Conservation (phyloP, 1,140 invertebrate genomes). For the Drosophila ambigua region DNA sequence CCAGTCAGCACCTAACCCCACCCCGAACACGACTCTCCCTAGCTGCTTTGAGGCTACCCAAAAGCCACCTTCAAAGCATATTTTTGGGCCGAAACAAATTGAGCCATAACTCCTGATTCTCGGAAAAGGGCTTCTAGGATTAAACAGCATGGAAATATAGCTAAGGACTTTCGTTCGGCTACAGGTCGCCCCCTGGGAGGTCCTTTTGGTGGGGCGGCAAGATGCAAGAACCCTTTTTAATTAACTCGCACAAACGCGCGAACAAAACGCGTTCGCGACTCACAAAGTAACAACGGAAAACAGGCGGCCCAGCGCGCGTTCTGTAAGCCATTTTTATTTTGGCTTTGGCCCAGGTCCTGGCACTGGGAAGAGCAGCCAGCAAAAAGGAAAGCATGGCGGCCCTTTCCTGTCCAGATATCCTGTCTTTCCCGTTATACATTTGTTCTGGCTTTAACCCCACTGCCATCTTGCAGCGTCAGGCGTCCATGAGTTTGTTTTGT, state of each 20-base stretch:
- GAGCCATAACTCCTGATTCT: conserved; percentile 46
- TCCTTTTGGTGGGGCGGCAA: conserved; percentile 20
- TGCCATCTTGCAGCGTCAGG: not conserved
- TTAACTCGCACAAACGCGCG: conserved; percentile 71
- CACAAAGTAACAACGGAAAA: conserved; percentile 33
- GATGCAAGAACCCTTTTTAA: conserved; percentile 71
- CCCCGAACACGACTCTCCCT: not conserved
- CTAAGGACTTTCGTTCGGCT: conserved; percentile 29
- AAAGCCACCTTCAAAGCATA: conserved; percentile 5
- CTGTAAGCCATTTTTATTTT: conserved; percentile 60
- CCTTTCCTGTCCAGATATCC: conserved; percentile 25
- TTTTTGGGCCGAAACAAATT: conserved; percentile 41
- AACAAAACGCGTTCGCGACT: conserved; percentile 56
- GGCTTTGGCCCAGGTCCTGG: conserved; percentile 9
- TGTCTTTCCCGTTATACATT: too few relatives aligned
- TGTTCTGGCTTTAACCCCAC: conserved; percentile 1
- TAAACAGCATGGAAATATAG: conserved; percentile 46
- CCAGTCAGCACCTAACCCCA: too few relatives aligned
- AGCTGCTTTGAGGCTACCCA: not conserved
- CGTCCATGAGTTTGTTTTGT: conserved; percentile 30
- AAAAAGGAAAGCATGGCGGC: conserved; percentile 20
- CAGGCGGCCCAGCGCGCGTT: conserved; percentile 45
- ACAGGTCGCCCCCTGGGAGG: conserved; percentile 1
- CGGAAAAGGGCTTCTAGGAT: conserved; percentile 23
- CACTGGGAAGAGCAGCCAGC: too few relatives aligned